A percentile compares a stretch with the other conserved stretches of the same genome.
Conservation (phyloP, 2,888 invertebrate genomes). For the Dinocampus coccinellae region DNA sequence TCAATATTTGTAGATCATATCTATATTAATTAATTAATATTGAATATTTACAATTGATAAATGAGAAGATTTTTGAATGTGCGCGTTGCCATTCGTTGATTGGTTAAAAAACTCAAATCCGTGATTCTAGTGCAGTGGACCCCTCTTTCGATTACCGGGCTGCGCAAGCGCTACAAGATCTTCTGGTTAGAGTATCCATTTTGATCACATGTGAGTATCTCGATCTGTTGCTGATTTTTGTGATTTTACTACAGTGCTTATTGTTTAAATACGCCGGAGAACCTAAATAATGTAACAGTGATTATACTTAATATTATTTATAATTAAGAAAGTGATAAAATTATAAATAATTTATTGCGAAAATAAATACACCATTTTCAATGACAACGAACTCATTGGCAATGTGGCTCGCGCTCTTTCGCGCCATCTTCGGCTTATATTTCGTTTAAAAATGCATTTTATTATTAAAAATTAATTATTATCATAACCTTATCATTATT, state of each 20-base stretch:
- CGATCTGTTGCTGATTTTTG: constrained; percentile 63
- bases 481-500: neutral
- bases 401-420: constrained; percentile 63
- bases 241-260: constrained; percentile 57
- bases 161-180: constrained; percentile 81
- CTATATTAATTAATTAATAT: neutral
- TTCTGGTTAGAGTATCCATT: constrained; percentile 90
- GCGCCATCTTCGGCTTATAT: constrained; percentile 71
- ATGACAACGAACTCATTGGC: constrained; percentile 55
- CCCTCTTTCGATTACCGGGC: constrained; percentile 70
- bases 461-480: constrained; percentile 16
- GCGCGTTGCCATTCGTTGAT: constrained; percentile 22
- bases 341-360: neutral
- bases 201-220: constrained; percentile 90
- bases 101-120: constrained; percentile 48
- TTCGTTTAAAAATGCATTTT: constrained; percentile 45
- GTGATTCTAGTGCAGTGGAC: constrained; percentile 58
- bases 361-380: constrained; percentile 39
- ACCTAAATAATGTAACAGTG: constrained; percentile 50
- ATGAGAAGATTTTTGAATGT: constrained; percentile 19
- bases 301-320: constrained; percentile 45
- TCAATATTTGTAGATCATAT: neutral
- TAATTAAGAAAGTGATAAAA: constrained; percentile 32
- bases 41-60: neutral
- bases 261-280: constrained; percentile 45